phyloP scores from a whole-genome alignment of 1,140 invertebrate species.

The Geopemphigus sp. region DNA sequence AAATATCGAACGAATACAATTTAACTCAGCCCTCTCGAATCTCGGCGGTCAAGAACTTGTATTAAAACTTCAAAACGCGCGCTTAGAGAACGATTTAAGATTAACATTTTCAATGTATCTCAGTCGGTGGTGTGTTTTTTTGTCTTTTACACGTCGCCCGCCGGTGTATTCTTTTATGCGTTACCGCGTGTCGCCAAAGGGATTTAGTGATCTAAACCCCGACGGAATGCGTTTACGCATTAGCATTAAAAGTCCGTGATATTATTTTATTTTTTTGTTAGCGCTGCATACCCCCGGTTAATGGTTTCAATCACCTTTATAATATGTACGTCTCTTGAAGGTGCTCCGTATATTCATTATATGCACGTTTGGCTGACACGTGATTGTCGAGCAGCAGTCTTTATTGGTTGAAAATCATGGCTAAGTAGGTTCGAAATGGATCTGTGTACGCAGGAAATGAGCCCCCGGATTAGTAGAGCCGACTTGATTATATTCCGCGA shows the following conservation, averaged over 20 bases:
- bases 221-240: background rate
- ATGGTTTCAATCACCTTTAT: slow-evolving; percentile 23
- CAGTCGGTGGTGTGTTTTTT: background rate
- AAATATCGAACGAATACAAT: background rate
- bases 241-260: slow-evolving; percentile 3
- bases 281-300: background rate
- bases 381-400: background rate
- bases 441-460: slow-evolving; percentile 1
- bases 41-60: background rate
- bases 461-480: background rate
- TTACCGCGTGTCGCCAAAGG: background rate
- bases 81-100: background rate
- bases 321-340: too few relatives aligned
- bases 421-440: slow-evolving; percentile 40
- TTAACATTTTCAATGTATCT: background rate
- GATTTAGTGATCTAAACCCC: background rate
- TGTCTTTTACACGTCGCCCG: background rate
- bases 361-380: background rate
- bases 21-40: background rate
- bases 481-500: slow-evolving; percentile 12
- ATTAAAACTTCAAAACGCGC: background rate
- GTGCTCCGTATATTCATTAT: background rate
- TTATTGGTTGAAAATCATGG: slow-evolving; percentile 37
- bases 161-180: background rate
- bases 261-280: background rate